A percentile compares a stretch with the other conserved stretches of the same genome.
phyloP scores from a whole-genome alignment of 2,797 vertebrate genomes.

The Steatocranus sp. region DNA sequence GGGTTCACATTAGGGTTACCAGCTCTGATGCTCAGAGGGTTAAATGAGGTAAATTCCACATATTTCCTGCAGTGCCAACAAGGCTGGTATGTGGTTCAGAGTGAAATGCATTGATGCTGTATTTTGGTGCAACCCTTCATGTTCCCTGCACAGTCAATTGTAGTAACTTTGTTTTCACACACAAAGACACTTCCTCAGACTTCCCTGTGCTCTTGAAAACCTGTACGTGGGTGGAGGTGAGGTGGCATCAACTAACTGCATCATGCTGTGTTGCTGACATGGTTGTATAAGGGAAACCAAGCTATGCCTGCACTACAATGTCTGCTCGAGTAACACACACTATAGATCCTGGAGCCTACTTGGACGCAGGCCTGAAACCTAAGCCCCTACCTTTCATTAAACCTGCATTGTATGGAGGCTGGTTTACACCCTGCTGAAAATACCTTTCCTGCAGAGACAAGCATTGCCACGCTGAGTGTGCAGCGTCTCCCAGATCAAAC shows the following conservation, averaged over 20 bases:
- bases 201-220: background rate
- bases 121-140: background rate
- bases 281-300: background rate
- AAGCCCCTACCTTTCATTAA: conserved; percentile 21
- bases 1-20: background rate
- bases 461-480: conserved; percentile 2
- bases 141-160: background rate
- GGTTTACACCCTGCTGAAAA: conserved; percentile 22
- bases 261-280: background rate
- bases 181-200: background rate
- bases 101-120: background rate
- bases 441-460: conserved; percentile 15
- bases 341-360: background rate
- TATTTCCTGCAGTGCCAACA: background rate
- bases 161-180: background rate
- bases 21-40: background rate
- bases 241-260: background rate
- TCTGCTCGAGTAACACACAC: conserved; percentile 6
- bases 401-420: background rate
- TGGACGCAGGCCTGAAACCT: conserved; percentile 10
- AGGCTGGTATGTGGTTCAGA: background rate
- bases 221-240: background rate
- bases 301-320: background rate
- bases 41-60: background rate
- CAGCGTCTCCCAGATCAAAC: conserved; percentile 13